Base-by-base conservation (phyloP, 1,140 invertebrate species). In the Cephus cinctus region DNA sequence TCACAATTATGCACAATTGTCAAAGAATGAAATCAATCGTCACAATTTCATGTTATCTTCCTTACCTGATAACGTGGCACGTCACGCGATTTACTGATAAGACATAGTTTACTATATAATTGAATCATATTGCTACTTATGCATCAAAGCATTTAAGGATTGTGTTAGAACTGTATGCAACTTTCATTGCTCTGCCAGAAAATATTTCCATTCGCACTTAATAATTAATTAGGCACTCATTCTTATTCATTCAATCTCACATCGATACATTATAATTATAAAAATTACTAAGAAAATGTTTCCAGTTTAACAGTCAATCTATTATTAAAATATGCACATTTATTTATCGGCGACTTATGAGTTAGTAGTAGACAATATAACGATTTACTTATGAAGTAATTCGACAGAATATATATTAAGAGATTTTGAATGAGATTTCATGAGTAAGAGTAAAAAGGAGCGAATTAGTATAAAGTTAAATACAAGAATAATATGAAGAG, bases 261-360 rank as follows among this genome's bases (percentile, higher is more conserved):
- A 9, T 30, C 27, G 11, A 30, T 11, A 2, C 12, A 30, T n/a
- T 8, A n/a, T 27, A 27, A 8, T 27, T 27, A 27, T 6, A 27
- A 27, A 27, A 27, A 27, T 27, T 8, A 27, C 1, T 27, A 6
- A 27, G 25, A n/a, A 8, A 27, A 27, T 27, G 11, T 30, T 30
- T 0, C 9, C 12, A 30, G 14, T 1, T 11, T 11, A 30, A 30
- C 11, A 30, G 2, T 2, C 27, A 30, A 30, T 6, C 19, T 36
- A 2, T 12, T 36, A 36, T 36, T 36, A 36, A 36, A 36, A 36
- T 36, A 36, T 36, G 34, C 4, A 36, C 12, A 5, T 36, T 36
- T 15, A 36, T 36, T 36, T 9, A 15, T n/a, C 14, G 1, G 34
- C 2, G 1, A 2, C 2, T 36, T 36, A 36, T 36, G 34, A n/a